These are phyloP conservation scores for Centropus bengalensis DNA, from an alignment of 2,113 vertebrate species.

Conservation along the genomic window DNA sequence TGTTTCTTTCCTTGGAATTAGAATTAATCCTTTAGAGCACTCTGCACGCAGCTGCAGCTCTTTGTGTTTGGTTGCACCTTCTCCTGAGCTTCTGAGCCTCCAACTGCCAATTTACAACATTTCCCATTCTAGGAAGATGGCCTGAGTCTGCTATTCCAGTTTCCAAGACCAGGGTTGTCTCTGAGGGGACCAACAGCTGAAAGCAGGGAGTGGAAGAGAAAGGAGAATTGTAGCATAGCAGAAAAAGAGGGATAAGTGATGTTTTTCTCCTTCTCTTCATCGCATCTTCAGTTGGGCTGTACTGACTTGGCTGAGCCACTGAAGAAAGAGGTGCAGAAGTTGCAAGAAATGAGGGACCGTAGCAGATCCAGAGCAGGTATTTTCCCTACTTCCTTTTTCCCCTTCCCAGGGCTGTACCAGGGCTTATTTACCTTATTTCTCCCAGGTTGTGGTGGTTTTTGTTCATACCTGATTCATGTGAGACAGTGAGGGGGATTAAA, in stretches of 20 bases:
- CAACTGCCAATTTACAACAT: not conserved
- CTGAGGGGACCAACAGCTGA: not conserved
- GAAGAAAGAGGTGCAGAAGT: slow-evolving; percentile 87
- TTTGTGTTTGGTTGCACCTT: not conserved
- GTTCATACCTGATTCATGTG: not conserved
- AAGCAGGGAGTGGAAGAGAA: not conserved
- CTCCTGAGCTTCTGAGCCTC: not conserved
- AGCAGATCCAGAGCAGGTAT: slow-evolving; percentile 65
- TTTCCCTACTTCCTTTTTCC: not conserved
- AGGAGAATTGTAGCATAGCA: not conserved
- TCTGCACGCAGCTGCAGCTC: not conserved
- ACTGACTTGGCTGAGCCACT: slow-evolving; percentile 84
- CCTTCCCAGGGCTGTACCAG: not conserved
- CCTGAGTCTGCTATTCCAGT: not conserved
- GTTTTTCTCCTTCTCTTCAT: not conserved
- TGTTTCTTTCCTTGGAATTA: not conserved
- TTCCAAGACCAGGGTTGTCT: not conserved
- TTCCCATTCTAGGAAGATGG: not conserved
- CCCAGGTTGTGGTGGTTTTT: not conserved
- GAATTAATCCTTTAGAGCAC: not conserved
- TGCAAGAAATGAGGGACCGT: slow-evolving; percentile 82
- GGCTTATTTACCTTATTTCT: not conserved
- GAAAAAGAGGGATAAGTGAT: not conserved
- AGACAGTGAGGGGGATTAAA: not conserved
- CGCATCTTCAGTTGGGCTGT: slow-evolving; percentile 83